Evolutionary conservation across 2,113 vertebrate genomes (phyloP).

Genomic region (Psettodes erumei): DNA sequence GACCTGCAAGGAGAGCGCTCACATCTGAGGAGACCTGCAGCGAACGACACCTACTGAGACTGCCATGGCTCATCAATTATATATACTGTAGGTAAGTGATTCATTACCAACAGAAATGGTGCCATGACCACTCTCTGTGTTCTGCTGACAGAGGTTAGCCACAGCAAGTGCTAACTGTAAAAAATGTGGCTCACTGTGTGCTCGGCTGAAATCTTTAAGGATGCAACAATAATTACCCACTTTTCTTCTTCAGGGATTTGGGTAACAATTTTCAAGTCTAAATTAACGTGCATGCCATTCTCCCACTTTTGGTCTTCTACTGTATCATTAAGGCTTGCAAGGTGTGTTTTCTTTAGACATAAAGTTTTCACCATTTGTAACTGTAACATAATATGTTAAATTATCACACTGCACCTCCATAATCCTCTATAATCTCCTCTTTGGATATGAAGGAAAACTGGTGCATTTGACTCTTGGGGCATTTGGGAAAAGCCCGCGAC

Average conservation of each 20-base stretch:
- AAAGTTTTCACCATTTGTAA: background rate
- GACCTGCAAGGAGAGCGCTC: background rate
- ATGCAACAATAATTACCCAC: background rate
- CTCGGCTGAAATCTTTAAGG: too few species aligned
- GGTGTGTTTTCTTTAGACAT: background rate
- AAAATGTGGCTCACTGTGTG: too few species aligned
- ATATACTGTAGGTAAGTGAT: conserved; percentile 33
- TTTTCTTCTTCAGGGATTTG: too few species aligned
- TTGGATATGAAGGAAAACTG: background rate
- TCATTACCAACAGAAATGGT: conserved; percentile 19
- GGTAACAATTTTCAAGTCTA: too few species aligned
- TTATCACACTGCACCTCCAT: background rate
- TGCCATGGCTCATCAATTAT: conserved; percentile 42
- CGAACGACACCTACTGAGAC: conserved; percentile 8
- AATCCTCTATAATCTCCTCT: background rate
- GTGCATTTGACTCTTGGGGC: background rate
- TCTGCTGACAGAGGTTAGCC: conserved; percentile 16
- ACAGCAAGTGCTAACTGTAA: too few species aligned
- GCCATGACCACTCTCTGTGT: conserved; percentile 17
- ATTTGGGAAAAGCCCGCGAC: background rate
- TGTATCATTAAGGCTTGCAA: background rate
- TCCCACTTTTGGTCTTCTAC: too few species aligned
- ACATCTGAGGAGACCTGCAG: conserved; percentile 8
- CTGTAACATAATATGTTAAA: too few species aligned
- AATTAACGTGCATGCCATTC: too few species aligned